Base-by-base conservation (phyloP, 2,888 invertebrate species). In the Platynereis dumerilii region DNA sequence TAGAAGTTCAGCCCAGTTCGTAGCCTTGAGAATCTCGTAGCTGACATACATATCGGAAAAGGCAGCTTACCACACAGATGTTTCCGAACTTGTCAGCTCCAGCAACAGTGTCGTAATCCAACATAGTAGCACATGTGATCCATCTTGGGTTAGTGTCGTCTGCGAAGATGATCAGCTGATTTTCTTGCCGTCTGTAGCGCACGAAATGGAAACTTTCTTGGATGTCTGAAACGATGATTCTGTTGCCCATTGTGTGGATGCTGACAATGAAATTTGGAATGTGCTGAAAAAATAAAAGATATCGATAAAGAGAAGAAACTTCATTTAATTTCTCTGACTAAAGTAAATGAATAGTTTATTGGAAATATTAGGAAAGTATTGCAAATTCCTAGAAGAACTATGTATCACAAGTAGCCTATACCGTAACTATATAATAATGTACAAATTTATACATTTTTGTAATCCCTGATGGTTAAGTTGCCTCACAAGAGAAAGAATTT, bases 11-110 rank as follows among this genome's bases (percentile, higher is more conserved):
- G n/a, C n/a, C n/a, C n/a, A n/a, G n/a, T n/a, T n/a, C n/a, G n/a
- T n/a, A n/a, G n/a, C n/a, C n/a, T n/a, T n/a, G n/a, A n/a, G n/a
- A n/a, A n/a, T n/a, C n/a, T n/a, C n/a, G n/a, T n/a, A n/a, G n/a
- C n/a, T n/a, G n/a, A n/a, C n/a, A n/a, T n/a, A n/a, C n/a, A n/a
- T n/a, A n/a, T n/a, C n/a, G n/a, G n/a, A n/a, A n/a, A n/a, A 34
- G 34, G 34, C 12, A 34, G 86, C 88, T 86, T 78, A 96, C 91
- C 64, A 99, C 90, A 65, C 93, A 90, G 72, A 99, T 88, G 81
- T 96, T 99, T 39, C 98, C 99, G 87, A 98, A 99, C 85, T 99
- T 99, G 84, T 99, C 99, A 7, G 96, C 93, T 67, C 93, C 91
- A 0, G 96, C 97, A 20, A 97, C 91, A 0, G 97, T 97, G 80